A percentile compares a stretch with the other conserved stretches of the same genome.
phyloP scores from a whole-genome alignment of 2,888 invertebrate species.

The Atherix ibis region DNA sequence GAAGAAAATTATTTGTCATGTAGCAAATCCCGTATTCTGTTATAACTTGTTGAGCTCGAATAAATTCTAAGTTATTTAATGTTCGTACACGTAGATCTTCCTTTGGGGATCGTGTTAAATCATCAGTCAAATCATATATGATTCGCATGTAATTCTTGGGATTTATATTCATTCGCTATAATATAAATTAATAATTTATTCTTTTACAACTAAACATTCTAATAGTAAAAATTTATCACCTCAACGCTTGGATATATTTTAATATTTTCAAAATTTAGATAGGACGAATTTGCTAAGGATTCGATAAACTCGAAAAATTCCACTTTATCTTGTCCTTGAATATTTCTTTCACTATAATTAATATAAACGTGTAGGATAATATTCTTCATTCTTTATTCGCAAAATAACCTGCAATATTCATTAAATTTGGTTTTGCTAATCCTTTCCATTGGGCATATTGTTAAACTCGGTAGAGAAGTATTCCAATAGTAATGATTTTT shows the following conservation, averaged over 20 bases:
- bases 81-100: slow-evolving; percentile 16
- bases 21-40: slow-evolving; percentile 32
- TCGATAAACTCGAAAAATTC: slow-evolving; percentile 22
- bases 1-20: slow-evolving; percentile 19
- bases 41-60: slow-evolving; percentile 21
- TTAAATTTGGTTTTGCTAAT: slow-evolving; percentile 18
- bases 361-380: no score
- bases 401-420: slow-evolving; percentile 21
- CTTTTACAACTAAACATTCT: neutral
- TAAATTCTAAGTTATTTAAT: slow-evolving; percentile 15
- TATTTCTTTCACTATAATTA: slow-evolving; percentile 11
- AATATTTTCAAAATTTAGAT: slow-evolving; percentile 25
- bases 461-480: slow-evolving; percentile 24
- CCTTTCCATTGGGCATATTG: slow-evolving; percentile 27
- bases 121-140: slow-evolving; percentile 26
- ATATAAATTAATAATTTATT: slow-evolving; percentile 4
- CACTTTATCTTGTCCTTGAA: slow-evolving; percentile 7
- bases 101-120: slow-evolving; percentile 9
- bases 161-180: slow-evolving; percentile 17
- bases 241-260: slow-evolving; percentile 18
- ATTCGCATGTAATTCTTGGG: slow-evolving; percentile 26
- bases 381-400: neutral
- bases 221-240: slow-evolving; percentile 6
- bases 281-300: slow-evolving; percentile 28
- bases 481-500: slow-evolving; percentile 29